A percentile compares a stretch with the other conserved stretches of the same genome.
phyloP scores from a whole-genome alignment of 2,888 invertebrate species.

The Erebia ligea region DNA sequence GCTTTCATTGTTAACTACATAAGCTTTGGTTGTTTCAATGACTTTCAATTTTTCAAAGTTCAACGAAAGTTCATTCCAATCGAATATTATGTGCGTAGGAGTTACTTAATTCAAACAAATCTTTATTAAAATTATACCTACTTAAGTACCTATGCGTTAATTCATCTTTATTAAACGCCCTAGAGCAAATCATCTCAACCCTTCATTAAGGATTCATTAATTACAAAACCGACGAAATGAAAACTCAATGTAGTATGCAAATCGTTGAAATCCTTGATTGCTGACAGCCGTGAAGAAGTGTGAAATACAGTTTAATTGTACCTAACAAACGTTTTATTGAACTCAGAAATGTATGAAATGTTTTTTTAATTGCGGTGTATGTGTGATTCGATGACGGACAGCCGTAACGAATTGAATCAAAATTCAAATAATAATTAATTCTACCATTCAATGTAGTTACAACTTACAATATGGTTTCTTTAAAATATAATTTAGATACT shows the following conservation, averaged over 20 bases:
- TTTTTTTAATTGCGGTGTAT: constrained; percentile 15
- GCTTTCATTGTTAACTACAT: too few species aligned
- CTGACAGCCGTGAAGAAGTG: constrained; percentile 42
- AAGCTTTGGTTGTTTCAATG: too few species aligned
- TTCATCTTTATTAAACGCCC: not conserved
- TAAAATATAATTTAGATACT: too few species aligned
- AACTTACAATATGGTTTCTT: too few species aligned
- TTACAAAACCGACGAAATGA: constrained; percentile 10
- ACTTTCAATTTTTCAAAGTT: not conserved
- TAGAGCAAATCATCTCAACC: constrained; percentile 1
- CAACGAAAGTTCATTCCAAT: not conserved
- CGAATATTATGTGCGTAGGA: too few species aligned
- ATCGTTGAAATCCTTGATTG: constrained; percentile 38
- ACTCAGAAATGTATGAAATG: constrained; percentile 9
- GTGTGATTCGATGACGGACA: constrained; percentile 42
- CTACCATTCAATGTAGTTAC: too few species aligned
- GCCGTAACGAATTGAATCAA: constrained; percentile 47
- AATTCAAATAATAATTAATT: not conserved
- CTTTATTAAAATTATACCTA: not conserved
- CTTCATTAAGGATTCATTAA: constrained; percentile 20
- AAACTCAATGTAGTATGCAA: constrained; percentile 36
- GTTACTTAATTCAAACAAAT: not conserved
- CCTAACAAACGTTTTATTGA: constrained; percentile 17
- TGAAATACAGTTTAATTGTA: constrained; percentile 35
- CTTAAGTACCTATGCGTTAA: not conserved